phyloP scores from a whole-genome alignment of 1,140 invertebrate genomes.

The Mycetomoellerius zeteki region DNA sequence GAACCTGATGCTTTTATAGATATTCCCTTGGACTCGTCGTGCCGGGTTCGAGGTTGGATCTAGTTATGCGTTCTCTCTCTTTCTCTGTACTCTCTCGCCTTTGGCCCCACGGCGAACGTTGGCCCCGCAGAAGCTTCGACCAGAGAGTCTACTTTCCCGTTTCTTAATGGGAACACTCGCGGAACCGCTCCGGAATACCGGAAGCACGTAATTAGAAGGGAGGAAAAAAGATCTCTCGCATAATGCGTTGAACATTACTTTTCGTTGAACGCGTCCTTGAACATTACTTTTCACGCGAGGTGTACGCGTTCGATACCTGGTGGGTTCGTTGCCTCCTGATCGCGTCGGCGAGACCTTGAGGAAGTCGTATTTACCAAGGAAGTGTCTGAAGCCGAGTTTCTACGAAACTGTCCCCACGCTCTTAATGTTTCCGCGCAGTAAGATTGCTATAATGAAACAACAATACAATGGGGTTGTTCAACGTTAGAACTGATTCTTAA shows the following conservation, averaged over 20 bases:
- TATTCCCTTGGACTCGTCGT: constrained; percentile 78
- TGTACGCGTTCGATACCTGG: constrained; percentile 61
- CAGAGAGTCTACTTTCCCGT: constrained; percentile 63
- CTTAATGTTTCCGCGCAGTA: constrained; percentile 24
- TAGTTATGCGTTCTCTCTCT: constrained; percentile 64
- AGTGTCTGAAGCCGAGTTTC: constrained; percentile 50
- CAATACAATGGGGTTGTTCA: constrained; percentile 3
- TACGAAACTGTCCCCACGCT: constrained; percentile 23
- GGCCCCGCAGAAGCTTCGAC: constrained; percentile 77
- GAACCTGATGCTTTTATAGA: constrained; percentile 80
- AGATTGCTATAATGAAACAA: constrained; percentile 11
- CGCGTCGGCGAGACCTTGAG: constrained; percentile 45
- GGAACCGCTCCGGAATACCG: constrained; percentile 68
- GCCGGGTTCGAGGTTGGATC: constrained; percentile 51
- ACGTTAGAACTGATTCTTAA: not conserved
- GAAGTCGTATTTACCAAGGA: constrained; percentile 47
- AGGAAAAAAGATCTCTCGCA: constrained; percentile 73
- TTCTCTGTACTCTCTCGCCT: constrained; percentile 38
- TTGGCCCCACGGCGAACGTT: constrained; percentile 65
- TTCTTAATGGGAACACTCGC: constrained; percentile 77
- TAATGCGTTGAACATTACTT: constrained; percentile 79
- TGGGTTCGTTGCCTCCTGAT: constrained; percentile 79
- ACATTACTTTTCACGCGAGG: constrained; percentile 66
- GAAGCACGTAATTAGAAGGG: constrained; percentile 84
- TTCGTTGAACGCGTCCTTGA: constrained; percentile 81